These are phyloP conservation scores for Standfussiana lucernea DNA, from an alignment of 2,888 invertebrate genomes.

Conservation along the genomic window DNA sequence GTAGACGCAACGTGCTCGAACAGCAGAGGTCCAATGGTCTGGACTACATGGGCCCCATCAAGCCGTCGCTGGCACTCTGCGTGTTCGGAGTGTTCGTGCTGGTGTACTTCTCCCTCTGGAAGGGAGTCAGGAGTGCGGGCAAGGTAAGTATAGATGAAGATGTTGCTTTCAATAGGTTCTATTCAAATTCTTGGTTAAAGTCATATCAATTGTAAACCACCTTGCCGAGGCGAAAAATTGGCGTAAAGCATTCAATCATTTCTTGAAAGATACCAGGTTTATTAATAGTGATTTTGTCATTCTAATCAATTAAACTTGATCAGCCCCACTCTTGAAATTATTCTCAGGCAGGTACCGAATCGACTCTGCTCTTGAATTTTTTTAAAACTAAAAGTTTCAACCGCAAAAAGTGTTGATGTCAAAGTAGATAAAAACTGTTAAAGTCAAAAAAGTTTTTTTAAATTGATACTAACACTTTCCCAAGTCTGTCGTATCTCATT, in stretches of 20 bases:
- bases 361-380: background rate
- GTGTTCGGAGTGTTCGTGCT: slow-evolving; percentile 97
- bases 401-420: slow-evolving; percentile 6
- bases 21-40: slow-evolving; percentile 95
- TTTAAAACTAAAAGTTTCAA: background rate
- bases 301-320: background rate
- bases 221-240: background rate
- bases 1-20: slow-evolving; percentile 96
- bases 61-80: slow-evolving; percentile 96
- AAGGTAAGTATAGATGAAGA: slow-evolving; percentile 91
- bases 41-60: slow-evolving; percentile 96
- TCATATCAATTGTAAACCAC: background rate
- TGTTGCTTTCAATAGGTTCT: background rate
- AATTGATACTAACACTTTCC: slow-evolving; percentile 40
- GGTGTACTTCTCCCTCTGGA: slow-evolving; percentile 99
- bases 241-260: background rate
- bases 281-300: background rate
- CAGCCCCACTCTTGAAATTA: background rate
- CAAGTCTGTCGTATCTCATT: slow-evolving; percentile 44
- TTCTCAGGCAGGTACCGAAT: background rate
- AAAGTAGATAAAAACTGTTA: slow-evolving; percentile 37
- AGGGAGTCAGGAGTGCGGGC: slow-evolving; percentile 97
- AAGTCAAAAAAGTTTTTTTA: slow-evolving; percentile 29
- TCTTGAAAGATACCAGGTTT: background rate
- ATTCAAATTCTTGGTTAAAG: background rate